Evolutionary conservation across 2,113 vertebrate species (phyloP).

Genomic region (Xyliphius kryptos): DNA sequence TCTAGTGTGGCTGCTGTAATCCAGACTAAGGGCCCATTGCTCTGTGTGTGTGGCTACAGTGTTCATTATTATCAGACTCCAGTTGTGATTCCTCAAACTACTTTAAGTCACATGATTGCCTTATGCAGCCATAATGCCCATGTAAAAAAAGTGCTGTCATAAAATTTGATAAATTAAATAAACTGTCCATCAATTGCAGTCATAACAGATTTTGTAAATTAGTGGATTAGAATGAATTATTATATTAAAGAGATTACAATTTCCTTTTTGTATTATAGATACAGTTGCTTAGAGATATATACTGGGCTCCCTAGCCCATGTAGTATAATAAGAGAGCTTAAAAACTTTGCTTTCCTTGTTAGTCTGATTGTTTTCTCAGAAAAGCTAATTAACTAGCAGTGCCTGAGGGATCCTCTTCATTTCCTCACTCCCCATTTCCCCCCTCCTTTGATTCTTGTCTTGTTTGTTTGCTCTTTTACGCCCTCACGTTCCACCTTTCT

Average conservation of each 20-base stretch:
- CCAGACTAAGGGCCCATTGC: conserved; percentile 6
- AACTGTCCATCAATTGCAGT: neutral
- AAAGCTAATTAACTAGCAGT: conserved; percentile 64
- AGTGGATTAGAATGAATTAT: no score
- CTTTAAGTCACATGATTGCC: conserved; percentile 54
- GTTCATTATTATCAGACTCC: conserved; percentile 52
- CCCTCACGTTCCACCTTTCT: conserved; percentile 49
- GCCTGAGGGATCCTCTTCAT: conserved; percentile 57
- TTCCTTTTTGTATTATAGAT: no score
- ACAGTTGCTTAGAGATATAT: no score
- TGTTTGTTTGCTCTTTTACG: conserved; percentile 43
- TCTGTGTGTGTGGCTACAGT: conserved; percentile 33
- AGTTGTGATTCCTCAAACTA: conserved; percentile 46
- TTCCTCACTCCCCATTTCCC: conserved; percentile 44
- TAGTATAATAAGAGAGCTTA: conserved; percentile 52
- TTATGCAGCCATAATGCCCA: conserved; percentile 36
- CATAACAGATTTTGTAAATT: conserved; percentile 20
- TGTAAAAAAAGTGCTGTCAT: neutral
- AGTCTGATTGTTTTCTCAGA: conserved; percentile 67
- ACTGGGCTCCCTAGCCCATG: conserved; percentile 41
- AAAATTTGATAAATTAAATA: conserved; percentile 11
- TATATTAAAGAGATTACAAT: neutral
- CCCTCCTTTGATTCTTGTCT: conserved; percentile 38
- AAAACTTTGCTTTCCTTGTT: conserved; percentile 68
- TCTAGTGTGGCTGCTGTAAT: conserved; percentile 18